Conservation (phyloP, 2,797 vertebrate genomes). For the Syndactyla subalaris region DNA sequence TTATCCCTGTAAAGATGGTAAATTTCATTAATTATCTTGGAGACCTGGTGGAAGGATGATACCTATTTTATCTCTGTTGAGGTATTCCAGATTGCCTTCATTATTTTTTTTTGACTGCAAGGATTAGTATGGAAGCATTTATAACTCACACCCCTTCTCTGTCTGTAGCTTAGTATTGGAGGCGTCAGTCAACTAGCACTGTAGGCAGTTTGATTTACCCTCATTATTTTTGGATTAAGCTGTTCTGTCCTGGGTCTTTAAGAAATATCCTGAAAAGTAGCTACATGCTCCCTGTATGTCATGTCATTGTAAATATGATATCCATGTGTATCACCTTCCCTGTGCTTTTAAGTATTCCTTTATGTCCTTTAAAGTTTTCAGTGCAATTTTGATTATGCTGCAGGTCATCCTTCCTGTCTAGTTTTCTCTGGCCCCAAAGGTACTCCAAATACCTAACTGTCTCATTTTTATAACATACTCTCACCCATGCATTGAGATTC, state of each 20-base stretch:
- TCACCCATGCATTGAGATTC: not conserved
- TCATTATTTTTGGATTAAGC: not conserved
- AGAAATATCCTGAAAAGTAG: not conserved
- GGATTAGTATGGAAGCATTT: not conserved
- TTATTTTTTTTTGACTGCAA: not conserved
- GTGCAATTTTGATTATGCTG: not conserved
- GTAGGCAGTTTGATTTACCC: not conserved
- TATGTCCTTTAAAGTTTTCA: not conserved
- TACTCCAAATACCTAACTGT: not conserved
- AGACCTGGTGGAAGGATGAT: not conserved
- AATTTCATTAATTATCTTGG: not conserved
- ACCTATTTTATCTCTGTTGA: not conserved
- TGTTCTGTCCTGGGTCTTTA: not conserved
- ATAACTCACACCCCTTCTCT: not conserved
- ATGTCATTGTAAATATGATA: not conserved
- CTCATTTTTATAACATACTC: not conserved
- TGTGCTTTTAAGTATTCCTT: not conserved
- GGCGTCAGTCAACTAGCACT: not conserved
- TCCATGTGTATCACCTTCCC: not conserved
- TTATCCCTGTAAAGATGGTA: not conserved
- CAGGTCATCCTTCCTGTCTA: not conserved
- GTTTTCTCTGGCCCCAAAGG: not conserved
- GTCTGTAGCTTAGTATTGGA: not conserved
- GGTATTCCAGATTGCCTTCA: not conserved
- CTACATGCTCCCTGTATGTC: not conserved